Percentiles rank a stretch among this genome's conserved stretches.
phyloP scores from a whole-genome alignment of 37 sponge, comb jelly and placozoan genomes.

The Agelas oroides region DNA sequence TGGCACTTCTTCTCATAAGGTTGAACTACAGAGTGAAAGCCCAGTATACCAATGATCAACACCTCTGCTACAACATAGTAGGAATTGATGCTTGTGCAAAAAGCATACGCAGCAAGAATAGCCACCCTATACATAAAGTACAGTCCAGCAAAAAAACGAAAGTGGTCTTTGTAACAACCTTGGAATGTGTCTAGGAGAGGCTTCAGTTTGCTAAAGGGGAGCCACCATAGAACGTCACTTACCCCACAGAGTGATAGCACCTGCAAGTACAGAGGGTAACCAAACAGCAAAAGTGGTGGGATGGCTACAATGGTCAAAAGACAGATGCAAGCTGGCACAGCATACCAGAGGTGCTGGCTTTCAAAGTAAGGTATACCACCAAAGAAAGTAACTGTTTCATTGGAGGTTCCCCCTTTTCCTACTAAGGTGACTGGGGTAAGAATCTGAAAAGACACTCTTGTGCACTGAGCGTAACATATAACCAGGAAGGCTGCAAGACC shows the following conservation, averaged over 20 bases:
- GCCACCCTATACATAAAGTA: constrained; percentile 39
- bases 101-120: neutral
- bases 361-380: constrained; percentile 21
- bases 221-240: neutral
- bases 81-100: neutral
- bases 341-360: constrained; percentile 15
- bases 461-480: constrained; percentile 2
- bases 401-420: neutral
- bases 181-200: constrained; percentile 34
- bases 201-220: neutral
- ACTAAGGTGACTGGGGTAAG: neutral
- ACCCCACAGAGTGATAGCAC: constrained; percentile 19
- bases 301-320: neutral
- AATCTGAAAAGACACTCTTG: constrained; percentile 4
- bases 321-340: constrained; percentile 14
- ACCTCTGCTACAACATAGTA: neutral
- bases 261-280: constrained; percentile 9
- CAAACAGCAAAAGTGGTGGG: constrained; percentile 25
- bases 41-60: neutral
- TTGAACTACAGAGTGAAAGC: constrained; percentile 38
- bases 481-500: constrained; percentile 20
- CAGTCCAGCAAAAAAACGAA: constrained; percentile 63
- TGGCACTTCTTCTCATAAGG: constrained; percentile 46
- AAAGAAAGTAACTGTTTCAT: constrained; percentile 1
- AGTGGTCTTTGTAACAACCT: constrained; percentile 21